These are phyloP conservation scores for Patiria pectinifera DNA, from an alignment of 53 echinoderm and acorn worm species.

Conservation along the genomic window DNA sequence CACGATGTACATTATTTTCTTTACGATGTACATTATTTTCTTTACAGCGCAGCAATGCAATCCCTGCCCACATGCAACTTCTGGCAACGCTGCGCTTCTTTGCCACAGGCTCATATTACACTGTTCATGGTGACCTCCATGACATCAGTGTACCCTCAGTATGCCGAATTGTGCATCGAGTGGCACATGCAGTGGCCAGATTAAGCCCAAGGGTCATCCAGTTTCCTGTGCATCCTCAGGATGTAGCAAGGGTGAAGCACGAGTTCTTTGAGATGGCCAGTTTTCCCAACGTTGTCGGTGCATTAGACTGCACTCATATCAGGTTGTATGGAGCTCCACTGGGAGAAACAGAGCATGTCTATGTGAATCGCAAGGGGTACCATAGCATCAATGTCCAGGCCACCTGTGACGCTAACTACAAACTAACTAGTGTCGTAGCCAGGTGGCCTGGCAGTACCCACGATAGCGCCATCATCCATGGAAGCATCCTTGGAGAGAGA, in stretches of 20 bases:
- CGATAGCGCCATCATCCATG: no score
- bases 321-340: no score
- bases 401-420: no score
- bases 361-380: no score
- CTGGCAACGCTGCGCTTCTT: not conserved
- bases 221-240: no score
- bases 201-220: not conserved
- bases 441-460: no score
- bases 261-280: not conserved
- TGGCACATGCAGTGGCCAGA: not conserved
- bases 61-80: slow-evolving; percentile 4
- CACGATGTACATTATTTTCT: not conserved
- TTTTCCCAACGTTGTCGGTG: not conserved
- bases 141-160: not conserved
- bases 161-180: not conserved
- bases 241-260: no score
- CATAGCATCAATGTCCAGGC: no score
- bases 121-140: slow-evolving; percentile 11
- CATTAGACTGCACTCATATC: not conserved
- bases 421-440: no score
- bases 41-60: slow-evolving; percentile 1
- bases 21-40: not conserved
- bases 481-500: no score
- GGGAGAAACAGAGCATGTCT: no score
- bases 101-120: slow-evolving; percentile 8